Base-by-base conservation (phyloP, 2,888 invertebrate genomes). In the Metopia argyrocephala region DNA sequence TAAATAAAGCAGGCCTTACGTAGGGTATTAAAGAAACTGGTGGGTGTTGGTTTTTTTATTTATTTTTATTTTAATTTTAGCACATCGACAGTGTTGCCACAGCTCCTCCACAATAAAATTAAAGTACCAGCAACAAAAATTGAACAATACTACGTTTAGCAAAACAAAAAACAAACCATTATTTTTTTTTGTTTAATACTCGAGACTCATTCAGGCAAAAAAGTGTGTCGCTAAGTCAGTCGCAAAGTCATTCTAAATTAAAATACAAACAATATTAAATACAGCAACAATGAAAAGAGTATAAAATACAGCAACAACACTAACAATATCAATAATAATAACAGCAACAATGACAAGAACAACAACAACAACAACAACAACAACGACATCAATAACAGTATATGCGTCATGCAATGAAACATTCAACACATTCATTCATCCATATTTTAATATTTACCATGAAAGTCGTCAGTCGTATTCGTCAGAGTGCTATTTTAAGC, bases 381-480 rank as follows among this genome's bases (percentile, higher is more conserved):
- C 6, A 59, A 59, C 59, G 38, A 45, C 38, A 54, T 7, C 21
- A 54, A 21, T 12, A 54, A 21, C 54, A 54, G 65, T 59, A 81
- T 81, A 81, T 81, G 81, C 81, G 81, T 81, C 81, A 81, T 81
- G 70, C 81, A 70, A 78, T 81, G 74, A 81, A 75, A 78, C 74
- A 78, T 66, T n/a, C n/a, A 78, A 38, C 38, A 38, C 38, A 38
- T 38, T 15, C 38, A 38, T 38, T 12, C 38, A 38, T 38, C 38
- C 38, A 38, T 38, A 38, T 12, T 78, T 61, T 65, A 65, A 75
- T 56, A 78, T 75, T 75, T 75, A 27, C 81, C 74, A 78, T 65
- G 78, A 73, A 68, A 50, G 45, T 50, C 66, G 61, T 18, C n/a
- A 65, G 38, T 3, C 73, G 68, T 78, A 81, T 81, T 81, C 78